A percentile compares a stretch with the other conserved stretches of the same genome.
Evolutionary conservation across 1,140 invertebrate genomes (phyloP).

Genomic region (Drepana arcuata): DNA sequence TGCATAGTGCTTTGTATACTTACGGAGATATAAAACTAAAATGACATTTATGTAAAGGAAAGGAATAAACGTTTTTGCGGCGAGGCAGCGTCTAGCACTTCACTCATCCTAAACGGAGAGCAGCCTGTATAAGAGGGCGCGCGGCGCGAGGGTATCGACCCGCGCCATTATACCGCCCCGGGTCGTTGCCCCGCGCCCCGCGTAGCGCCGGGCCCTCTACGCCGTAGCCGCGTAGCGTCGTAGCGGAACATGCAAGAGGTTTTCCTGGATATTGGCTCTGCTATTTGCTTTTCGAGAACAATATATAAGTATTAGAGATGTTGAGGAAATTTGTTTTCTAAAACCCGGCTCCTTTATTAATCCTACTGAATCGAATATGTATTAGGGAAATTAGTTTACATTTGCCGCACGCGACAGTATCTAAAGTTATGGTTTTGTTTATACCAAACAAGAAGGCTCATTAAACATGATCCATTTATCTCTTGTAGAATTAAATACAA

Average conservation of each 20-base stretch:
- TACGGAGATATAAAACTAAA: background rate
- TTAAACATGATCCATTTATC: no score
- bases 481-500: no score
- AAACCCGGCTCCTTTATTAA: no score
- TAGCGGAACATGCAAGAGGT: slow-evolving; percentile 11
- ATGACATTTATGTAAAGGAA: background rate
- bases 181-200: slow-evolving; percentile 49
- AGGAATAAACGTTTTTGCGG: background rate
- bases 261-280: slow-evolving; percentile 7
- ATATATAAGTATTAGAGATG: slow-evolving; percentile 11
- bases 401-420: no score
- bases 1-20: background rate
- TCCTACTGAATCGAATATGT: no score
- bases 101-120: slow-evolving; percentile 14
- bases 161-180: slow-evolving; percentile 25
- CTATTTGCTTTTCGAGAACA: slow-evolving; percentile 10
- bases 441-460: no score
- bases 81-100: slow-evolving; percentile 2
- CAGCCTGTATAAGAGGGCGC: slow-evolving; percentile 7
- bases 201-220: slow-evolving; percentile 24
- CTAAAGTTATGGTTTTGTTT: no score
- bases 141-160: slow-evolving; percentile 47
- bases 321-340: background rate
- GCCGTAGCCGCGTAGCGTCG: slow-evolving; percentile 37
- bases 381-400: no score